A percentile compares a stretch with the other conserved stretches of the same genome.
Evolutionary conservation across 2,113 vertebrate genomes (phyloP).

Genomic region (Sus scrofa): DNA sequence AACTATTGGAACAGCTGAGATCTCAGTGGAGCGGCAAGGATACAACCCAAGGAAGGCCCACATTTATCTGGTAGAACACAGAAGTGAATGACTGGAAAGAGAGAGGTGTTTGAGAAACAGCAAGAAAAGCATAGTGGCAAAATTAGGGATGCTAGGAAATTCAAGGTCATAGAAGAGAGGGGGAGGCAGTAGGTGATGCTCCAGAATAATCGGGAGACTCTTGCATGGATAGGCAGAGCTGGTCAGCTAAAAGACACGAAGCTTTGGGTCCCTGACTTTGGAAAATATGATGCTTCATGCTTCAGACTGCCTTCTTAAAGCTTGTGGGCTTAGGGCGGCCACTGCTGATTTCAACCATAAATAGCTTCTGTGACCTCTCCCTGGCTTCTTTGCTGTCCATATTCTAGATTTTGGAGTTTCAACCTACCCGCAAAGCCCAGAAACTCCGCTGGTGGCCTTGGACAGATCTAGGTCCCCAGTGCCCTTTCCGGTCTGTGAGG

Average conservation of each 20-base stretch:
- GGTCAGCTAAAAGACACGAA: background rate
- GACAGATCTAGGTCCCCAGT: background rate
- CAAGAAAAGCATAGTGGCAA: background rate
- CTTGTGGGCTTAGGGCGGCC: background rate
- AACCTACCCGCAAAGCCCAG: background rate
- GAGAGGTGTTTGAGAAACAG: background rate
- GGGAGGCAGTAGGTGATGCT: background rate
- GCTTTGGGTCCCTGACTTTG: background rate
- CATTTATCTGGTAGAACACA: background rate
- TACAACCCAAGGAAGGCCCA: background rate
- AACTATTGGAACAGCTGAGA: background rate
- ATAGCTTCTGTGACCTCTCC: background rate
- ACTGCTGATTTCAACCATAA: background rate
- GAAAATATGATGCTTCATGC: background rate
- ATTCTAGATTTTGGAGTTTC: background rate
- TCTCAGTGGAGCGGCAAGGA: background rate
- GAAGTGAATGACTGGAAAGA: background rate
- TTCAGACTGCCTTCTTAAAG: background rate
- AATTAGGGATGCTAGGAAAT: background rate
- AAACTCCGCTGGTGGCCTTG: background rate
- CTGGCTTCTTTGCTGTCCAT: background rate
- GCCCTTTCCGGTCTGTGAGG: background rate
- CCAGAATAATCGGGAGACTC: background rate
- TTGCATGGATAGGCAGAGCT: background rate
- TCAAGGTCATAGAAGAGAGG: background rate